These are phyloP conservation scores for Laodelphax striatellus DNA, from an alignment of 1,140 invertebrate species.

Conservation along the genomic window DNA sequence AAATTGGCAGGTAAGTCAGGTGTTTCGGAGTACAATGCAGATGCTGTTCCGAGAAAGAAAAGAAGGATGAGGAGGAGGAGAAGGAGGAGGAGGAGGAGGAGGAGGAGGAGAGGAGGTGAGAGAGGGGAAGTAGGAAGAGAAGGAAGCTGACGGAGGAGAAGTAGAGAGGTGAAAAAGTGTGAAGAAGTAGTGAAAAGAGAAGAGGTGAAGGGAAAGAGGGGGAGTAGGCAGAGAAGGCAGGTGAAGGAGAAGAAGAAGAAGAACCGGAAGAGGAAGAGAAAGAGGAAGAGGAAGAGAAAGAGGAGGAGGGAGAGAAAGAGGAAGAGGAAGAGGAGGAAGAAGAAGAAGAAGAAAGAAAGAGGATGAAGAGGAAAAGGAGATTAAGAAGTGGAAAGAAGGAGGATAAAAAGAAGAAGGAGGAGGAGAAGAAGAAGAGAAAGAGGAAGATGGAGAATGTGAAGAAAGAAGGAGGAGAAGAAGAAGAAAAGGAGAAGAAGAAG, in stretches of 20 bases:
- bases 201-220: not conserved
- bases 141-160: not conserved
- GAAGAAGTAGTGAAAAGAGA: not conserved
- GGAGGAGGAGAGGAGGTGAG: slow-evolving; percentile 4
- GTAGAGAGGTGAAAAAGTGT: not conserved
- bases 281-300: not conserved
- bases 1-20: no score
- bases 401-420: not conserved
- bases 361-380: not conserved
- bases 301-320: not conserved
- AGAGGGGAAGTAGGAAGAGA: not conserved
- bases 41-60: no score
- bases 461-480: not conserved
- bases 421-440: not conserved
- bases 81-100: not conserved
- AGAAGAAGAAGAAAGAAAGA: slow-evolving; percentile 7
- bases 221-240: slow-evolving; percentile 4
- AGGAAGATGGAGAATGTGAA: not conserved
- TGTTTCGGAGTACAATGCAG: no score
- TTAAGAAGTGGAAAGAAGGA: no score
- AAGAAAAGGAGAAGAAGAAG: not conserved
- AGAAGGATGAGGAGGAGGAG: not conserved
- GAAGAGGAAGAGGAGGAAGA: not conserved
- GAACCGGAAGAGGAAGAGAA: not conserved
- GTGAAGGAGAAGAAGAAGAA: not conserved